Percentiles rank a stretch among this genome's conserved stretches.
Evolutionary conservation across 1,140 invertebrate species (phyloP).

Genomic region (Pissodes strobi): DNA sequence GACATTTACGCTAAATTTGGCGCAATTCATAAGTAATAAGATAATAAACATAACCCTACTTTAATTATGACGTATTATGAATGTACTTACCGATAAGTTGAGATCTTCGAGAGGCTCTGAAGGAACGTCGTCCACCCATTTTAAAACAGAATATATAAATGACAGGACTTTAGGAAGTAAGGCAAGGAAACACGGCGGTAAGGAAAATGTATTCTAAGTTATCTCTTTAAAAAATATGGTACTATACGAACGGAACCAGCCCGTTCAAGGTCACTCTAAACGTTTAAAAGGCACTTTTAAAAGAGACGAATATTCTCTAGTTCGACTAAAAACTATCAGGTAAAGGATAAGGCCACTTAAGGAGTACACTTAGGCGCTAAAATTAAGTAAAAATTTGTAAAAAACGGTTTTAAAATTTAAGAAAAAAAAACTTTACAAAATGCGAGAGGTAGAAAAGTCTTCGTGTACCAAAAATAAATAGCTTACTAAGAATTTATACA

Average conservation of each 20-base stretch:
- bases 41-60: background rate
- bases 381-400: constrained; percentile 27
- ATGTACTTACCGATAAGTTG: constrained; percentile 31
- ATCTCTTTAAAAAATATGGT: no score
- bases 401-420: constrained; percentile 15
- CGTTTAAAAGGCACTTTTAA: constrained; percentile 30
- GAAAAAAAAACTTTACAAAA: constrained; percentile 15
- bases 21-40: background rate
- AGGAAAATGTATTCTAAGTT: no score
- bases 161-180: background rate
- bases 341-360: constrained; percentile 47
- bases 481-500: constrained; percentile 5
- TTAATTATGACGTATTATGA: background rate
- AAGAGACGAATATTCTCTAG: constrained; percentile 17
- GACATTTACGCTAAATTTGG: no score
- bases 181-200: no score
- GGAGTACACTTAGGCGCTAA: constrained; percentile 23
- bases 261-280: constrained; percentile 12
- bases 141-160: background rate
- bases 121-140: constrained; percentile 26
- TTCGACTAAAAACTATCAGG: constrained; percentile 31
- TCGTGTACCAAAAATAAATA: constrained; percentile 28
- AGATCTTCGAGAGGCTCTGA: constrained; percentile 25
- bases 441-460: constrained; percentile 32
- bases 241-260: constrained; percentile 1